These are phyloP conservation scores for Cranoglanis bouderius DNA, from an alignment of 2,113 vertebrate genomes.

Conservation along the genomic window DNA sequence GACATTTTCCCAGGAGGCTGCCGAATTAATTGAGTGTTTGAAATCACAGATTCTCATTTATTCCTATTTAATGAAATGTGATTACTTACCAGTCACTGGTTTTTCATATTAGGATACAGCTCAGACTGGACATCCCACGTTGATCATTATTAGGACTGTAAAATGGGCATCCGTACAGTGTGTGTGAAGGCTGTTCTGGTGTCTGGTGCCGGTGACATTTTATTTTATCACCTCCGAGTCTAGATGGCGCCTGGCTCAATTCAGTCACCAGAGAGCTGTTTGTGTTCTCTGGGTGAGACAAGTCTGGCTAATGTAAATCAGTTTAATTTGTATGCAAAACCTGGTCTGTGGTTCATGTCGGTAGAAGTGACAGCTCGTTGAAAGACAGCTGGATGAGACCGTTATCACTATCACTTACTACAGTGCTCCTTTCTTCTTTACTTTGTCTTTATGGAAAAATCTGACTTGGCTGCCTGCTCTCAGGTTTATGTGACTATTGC, in stretches of 20 bases:
- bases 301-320: constrained; percentile 37
- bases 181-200: constrained; percentile 38
- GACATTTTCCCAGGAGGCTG: background rate
- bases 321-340: constrained; percentile 18
- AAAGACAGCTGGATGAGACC: background rate
- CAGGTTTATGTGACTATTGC: constrained; percentile 6
- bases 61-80: background rate
- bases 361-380: background rate
- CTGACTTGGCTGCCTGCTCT: background rate
- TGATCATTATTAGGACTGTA: constrained; percentile 10
- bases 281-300: constrained; percentile 34
- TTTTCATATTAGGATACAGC: background rate
- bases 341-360: background rate
- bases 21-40: constrained; percentile 14
- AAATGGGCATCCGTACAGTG: background rate
- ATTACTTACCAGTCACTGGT: background rate
- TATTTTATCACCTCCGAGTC: constrained; percentile 19
- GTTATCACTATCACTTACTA: background rate
- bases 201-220: constrained; percentile 30
- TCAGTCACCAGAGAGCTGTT: constrained; percentile 41
- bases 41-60: background rate
- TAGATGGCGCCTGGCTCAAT: constrained; percentile 45
- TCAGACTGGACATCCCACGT: background rate
- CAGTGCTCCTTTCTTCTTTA: background rate
- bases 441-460: background rate